Conservation (phyloP, 2,888 invertebrate genomes). For the Catocala nupta region DNA sequence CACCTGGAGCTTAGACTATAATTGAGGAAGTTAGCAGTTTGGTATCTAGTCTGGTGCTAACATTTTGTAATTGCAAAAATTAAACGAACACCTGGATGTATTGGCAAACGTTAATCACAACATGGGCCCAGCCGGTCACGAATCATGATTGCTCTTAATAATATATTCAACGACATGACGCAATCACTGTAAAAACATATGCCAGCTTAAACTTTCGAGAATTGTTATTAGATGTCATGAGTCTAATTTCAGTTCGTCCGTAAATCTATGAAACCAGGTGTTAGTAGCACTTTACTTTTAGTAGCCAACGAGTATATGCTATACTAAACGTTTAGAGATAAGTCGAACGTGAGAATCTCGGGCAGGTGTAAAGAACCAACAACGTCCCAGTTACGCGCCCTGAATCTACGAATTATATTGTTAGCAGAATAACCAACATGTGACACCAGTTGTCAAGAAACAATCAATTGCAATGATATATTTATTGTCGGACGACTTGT, state of each 20-base stretch:
- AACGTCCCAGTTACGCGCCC: slow-evolving; percentile 47
- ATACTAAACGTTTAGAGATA: slow-evolving; percentile 32
- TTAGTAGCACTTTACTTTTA: slow-evolving; percentile 24
- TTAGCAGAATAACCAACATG: slow-evolving; percentile 25
- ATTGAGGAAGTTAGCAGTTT: slow-evolving; percentile 35
- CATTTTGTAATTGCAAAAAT: slow-evolving; percentile 10
- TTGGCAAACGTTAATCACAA: slow-evolving; percentile 6
- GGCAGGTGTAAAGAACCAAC: slow-evolving; percentile 69
- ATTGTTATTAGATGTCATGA: no score
- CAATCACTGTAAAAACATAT: not conserved
- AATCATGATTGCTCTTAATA: slow-evolving; percentile 2
- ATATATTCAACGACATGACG: not conserved
- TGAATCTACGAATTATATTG: slow-evolving; percentile 46
- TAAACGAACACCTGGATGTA: slow-evolving; percentile 12
- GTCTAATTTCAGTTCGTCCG: no score
- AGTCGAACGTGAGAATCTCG: slow-evolving; percentile 71
- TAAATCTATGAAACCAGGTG: slow-evolving; percentile 7
- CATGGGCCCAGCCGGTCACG: slow-evolving; percentile 6
- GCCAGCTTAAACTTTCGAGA: not conserved
- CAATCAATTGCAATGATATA: no score
- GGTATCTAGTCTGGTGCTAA: slow-evolving; percentile 8
- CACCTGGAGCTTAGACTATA: slow-evolving; percentile 28
- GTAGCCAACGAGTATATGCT: slow-evolving; percentile 25
- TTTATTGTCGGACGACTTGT: no score
- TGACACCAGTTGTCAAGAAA: no score